Evolutionary conservation across 2,797 vertebrate species (phyloP).

Genomic region (Acanthurus leucopareius): DNA sequence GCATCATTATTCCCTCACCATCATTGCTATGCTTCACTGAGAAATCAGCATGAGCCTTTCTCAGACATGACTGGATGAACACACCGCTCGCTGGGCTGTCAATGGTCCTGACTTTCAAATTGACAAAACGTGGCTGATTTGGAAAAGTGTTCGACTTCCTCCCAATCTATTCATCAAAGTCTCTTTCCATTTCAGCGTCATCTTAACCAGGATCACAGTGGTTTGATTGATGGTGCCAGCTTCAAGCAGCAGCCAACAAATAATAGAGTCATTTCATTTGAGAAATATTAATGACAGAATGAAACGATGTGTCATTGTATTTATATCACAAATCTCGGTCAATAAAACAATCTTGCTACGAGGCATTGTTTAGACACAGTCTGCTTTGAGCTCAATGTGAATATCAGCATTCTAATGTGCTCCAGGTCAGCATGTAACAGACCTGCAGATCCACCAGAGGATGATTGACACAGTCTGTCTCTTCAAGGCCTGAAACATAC

Average conservation of each 20-base stretch:
- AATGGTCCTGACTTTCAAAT: conserved; percentile 8
- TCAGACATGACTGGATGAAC: conserved; percentile 9
- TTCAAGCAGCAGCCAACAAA: background rate
- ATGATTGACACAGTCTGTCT: too few relatives aligned
- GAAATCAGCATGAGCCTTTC: conserved; percentile 10
- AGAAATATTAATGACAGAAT: background rate
- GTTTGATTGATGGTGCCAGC: background rate
- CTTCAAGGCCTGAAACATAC: too few relatives aligned
- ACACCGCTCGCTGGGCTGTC: conserved; percentile 7
- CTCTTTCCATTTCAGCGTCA: background rate
- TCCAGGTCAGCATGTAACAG: too few relatives aligned
- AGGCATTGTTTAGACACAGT: background rate
- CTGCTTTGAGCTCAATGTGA: background rate
- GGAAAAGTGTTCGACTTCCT: background rate
- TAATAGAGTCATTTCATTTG: background rate
- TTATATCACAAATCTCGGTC: background rate
- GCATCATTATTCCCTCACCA: conserved; percentile 21
- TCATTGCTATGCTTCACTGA: conserved; percentile 1
- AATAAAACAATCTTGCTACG: background rate
- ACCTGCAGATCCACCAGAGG: too few relatives aligned
- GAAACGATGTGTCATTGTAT: background rate
- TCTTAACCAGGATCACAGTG: background rate
- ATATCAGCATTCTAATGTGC: background rate
- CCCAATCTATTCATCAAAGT: conserved; percentile 2
- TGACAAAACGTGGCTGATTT: conserved; percentile 10